Evolutionary conservation across 2,113 vertebrate genomes (phyloP).

Genomic region (Pachyramphus minor): DNA sequence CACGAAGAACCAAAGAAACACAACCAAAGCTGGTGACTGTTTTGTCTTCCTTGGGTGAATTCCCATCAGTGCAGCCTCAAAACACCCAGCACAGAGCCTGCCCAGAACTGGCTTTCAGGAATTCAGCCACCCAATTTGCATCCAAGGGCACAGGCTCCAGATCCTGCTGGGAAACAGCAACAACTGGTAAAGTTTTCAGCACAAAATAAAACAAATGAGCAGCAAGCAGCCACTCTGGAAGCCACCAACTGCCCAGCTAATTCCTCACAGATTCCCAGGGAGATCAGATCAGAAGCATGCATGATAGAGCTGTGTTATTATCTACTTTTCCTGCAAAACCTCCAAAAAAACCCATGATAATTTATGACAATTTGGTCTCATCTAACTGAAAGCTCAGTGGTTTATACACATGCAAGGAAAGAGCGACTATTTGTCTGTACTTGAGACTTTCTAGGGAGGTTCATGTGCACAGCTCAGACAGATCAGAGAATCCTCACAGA

Average conservation of each 20-base stretch:
- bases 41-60: background rate
- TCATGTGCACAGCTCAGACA: rapidly evolving
- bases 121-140: background rate
- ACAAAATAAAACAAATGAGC: background rate
- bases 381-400: background rate
- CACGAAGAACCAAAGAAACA: background rate
- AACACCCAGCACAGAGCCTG: background rate
- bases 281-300: background rate
- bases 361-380: background rate
- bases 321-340: background rate
- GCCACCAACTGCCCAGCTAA: background rate
- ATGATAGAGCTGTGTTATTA: background rate
- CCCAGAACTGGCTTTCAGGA: background rate
- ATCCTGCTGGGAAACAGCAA: background rate
- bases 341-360: background rate
- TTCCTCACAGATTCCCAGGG: background rate
- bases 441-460: background rate
- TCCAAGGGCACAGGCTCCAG: background rate
- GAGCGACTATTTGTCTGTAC: background rate
- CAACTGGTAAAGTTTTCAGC: background rate
- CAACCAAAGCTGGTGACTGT: background rate
- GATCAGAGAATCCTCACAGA: background rate
- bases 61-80: background rate
- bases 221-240: background rate
- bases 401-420: rapidly evolving